Evolutionary conservation across 2,888 invertebrate genomes (phyloP), one percentile per base, ranked within the genome.

Genomic region (Automeris io): DNA sequence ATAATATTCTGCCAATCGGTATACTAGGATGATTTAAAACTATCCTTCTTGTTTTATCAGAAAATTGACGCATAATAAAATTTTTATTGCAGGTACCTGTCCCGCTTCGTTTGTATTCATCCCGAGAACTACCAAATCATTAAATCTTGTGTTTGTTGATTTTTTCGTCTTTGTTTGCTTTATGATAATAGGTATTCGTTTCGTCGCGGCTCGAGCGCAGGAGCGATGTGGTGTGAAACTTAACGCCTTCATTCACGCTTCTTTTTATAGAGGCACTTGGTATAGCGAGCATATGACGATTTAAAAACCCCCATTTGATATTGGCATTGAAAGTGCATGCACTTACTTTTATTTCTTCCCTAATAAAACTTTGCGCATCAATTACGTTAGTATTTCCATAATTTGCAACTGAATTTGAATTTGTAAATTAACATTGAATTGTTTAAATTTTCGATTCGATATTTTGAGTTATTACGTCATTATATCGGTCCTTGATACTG

Each of bases 151-250:
- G 72, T 81, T 81, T 81, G 81, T 82, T 79, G 73, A 70, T 76
- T 81, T 80, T 81, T 78, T 77, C 67, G 50, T 73, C 70, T 74
- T 80, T 83, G 81, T 85, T 85, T 82, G 78, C 70, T 80, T 81
- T 86, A 82, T 85, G 86, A 85, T 85, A 85, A 83, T 82, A 77
- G 80, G 82, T 76, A 78, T 83, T 79, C 70, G 79, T 76, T 77
- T 80, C 72, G 70, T 67, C 67, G 70, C 66, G 65, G 60, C 56
- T 57, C 46, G 62, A 63, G 54, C 58, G 62, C 80, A 65, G 76
- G 70, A 73, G 75, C 71, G 73, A 73, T 69, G 64, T 57, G 71
- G 85, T 82, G 85, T 86, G 85, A 85, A 83, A 86, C 76, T 76
- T 85, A 67, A 83, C 86, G 80, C 85, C 82, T 82, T 72, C 68